Percentiles rank a stretch among this genome's conserved stretches.
Evolutionary conservation across 2,888 invertebrate genomes (phyloP).

Genomic region (Isoperla grammatica): DNA sequence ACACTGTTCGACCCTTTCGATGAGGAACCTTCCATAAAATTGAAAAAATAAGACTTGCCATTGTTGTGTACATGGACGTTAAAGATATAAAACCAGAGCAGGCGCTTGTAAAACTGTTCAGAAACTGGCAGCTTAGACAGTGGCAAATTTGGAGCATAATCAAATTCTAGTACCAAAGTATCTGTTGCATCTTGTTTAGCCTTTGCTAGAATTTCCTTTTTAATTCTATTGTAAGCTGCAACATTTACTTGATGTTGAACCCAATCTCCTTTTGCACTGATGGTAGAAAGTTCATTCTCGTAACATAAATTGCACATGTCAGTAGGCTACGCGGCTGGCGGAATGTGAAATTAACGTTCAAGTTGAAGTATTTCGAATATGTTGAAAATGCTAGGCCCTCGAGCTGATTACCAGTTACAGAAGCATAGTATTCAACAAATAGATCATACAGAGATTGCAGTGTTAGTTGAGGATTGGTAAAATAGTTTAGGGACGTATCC

Average conservation of each 20-base stretch:
- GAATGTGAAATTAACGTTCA: too few relatives aligned
- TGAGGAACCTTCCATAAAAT: conserved; percentile 26
- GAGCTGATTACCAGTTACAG: too few relatives aligned
- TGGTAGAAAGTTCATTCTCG: too few relatives aligned
- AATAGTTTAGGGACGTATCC: too few relatives aligned
- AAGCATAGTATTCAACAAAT: too few relatives aligned
- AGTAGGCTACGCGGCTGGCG: too few relatives aligned
- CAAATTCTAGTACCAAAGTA: conserved; percentile 30
- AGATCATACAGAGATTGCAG: too few relatives aligned
- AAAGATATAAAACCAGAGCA: conserved; percentile 30
- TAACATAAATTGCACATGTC: too few relatives aligned
- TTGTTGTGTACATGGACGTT: conserved; percentile 31
- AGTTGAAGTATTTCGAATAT: too few relatives aligned
- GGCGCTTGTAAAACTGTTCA: conserved; percentile 31
- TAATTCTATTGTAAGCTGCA: conserved; percentile 7
- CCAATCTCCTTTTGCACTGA: too few relatives aligned
- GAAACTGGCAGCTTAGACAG: conserved; percentile 29
- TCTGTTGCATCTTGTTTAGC: conserved; percentile 19
- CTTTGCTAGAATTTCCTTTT: conserved; percentile 3
- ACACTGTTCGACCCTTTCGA: conserved; percentile 7
- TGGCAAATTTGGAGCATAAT: conserved; percentile 32
- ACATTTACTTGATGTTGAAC: conserved; percentile 23
- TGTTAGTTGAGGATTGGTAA: too few relatives aligned
- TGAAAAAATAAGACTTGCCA: conserved; percentile 20
- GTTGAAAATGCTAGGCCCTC: too few relatives aligned